Base-by-base conservation (phyloP, 2,113 vertebrate species). In the Ammodytes marinus region DNA sequence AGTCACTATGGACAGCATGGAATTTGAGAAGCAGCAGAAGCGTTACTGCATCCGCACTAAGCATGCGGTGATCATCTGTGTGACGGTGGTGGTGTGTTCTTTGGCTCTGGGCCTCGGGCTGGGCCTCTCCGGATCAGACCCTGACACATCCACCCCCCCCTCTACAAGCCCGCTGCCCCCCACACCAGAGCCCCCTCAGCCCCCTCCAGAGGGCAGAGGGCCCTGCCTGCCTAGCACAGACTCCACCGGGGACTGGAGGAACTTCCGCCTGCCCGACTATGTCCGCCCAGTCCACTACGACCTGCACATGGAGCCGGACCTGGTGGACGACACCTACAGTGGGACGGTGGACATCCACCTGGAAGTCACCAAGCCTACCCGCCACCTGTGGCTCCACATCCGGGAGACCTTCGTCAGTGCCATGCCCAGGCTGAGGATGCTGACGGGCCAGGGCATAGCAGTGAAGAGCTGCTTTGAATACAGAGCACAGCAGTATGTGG, bases 381-480 rank as follows among this genome's bases (percentile, higher is more conserved):
- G 7, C 0, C 46, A 96, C 82, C 77, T 99, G 75, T 99, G 98
- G 98, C 95, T 99, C 27, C 98, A 99, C 87, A 95, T 99, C 58
- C 92, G 97, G 63, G 96, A 98, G 14, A 97, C 95, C 0, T 95
- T 92, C 78, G 88, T 99, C 84, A 96, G 94, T 3, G 65, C 76
- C 13, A 82, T 87, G 8, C 98, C 97, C 0, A 84, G 73, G 7
- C 91, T 99, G 47, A 54, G 0, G 57, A 12, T 10, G 69, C 84
- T 85, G 50, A 45, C 43, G 59, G 78, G 40, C 35, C 14, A 60
- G 3, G 81, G 50, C 76, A 83, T 98, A 69, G 14, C 1, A 0
- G 54, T 99, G 69, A 92, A 39, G 0, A 69, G 91, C 3, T 99
- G 98, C 59, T 99, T 99, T 55, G 92, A 95, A 55, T 99, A 97